Evolutionary conservation across 1,140 invertebrate species (phyloP).

Genomic region (Cyclargus thomasi): DNA sequence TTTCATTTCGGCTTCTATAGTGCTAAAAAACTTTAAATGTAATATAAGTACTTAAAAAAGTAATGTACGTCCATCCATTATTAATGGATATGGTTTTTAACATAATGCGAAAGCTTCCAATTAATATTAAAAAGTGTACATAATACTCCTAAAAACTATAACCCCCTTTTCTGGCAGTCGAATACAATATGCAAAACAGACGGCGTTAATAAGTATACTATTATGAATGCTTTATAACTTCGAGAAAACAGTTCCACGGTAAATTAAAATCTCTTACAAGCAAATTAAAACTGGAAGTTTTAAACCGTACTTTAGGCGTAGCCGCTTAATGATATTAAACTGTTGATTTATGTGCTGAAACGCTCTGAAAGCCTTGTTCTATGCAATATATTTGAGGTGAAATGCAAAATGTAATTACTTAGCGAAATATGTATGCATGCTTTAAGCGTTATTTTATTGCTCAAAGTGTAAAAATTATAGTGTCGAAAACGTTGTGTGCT

Average conservation of each 20-base stretch:
- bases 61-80: too few species aligned
- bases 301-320: constrained; percentile 61
- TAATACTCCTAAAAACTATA: too few species aligned
- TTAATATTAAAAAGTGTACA: too few species aligned
- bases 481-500: constrained; percentile 21
- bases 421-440: constrained; percentile 13
- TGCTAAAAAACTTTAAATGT: too few species aligned
- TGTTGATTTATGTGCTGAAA: constrained; percentile 60
- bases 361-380: constrained; percentile 28
- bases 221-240: constrained; percentile 63
- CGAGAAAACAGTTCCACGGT: constrained; percentile 53
- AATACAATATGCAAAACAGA: constrained; percentile 4
- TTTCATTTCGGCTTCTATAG: too few species aligned
- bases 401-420: constrained; percentile 22
- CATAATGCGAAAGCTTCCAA: too few species aligned
- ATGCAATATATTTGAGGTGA: constrained; percentile 27
- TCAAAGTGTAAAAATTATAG: constrained; percentile 13
- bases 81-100: too few species aligned
- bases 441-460: constrained; percentile 12
- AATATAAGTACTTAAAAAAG: too few species aligned
- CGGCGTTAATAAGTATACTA: constrained; percentile 37
- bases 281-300: constrained; percentile 65
- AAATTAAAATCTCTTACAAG: constrained; percentile 64
- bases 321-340: constrained; percentile 64
- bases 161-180: neutral